Percentiles rank a stretch among this genome's conserved stretches.
phyloP scores from a whole-genome alignment of 2,888 invertebrate genomes.

The Phyllotreta striolata region DNA sequence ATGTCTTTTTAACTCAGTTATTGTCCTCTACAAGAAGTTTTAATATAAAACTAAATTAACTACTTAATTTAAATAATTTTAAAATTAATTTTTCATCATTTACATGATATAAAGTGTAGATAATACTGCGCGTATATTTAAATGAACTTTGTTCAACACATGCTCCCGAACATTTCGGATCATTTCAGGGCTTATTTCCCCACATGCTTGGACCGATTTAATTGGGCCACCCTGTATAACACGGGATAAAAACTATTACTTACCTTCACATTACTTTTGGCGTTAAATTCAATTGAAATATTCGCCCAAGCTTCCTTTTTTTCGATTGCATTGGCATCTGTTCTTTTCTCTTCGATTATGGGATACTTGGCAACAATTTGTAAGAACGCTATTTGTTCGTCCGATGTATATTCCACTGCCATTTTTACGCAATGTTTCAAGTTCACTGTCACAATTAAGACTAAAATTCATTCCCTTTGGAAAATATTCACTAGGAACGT shows the following conservation, averaged over 20 bases:
- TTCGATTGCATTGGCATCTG: constrained; percentile 7
- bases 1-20: constrained; percentile 23
- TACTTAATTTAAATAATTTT: constrained; percentile 1
- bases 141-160: too few species aligned
- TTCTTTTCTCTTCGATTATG: constrained; percentile 13
- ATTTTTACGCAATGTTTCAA: background rate
- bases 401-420: background rate
- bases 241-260: background rate
- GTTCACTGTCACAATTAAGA: too few species aligned
- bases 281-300: constrained; percentile 8
- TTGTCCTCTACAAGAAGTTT: constrained; percentile 25
- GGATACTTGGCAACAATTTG: constrained; percentile 7
- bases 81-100: background rate
- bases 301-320: constrained; percentile 8
- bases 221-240: too few species aligned
- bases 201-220: too few species aligned
- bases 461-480: too few species aligned
- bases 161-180: too few species aligned
- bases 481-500: too few species aligned
- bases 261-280: constrained; percentile 9
- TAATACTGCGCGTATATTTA: too few species aligned
- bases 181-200: too few species aligned
- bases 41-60: background rate
- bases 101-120: too few species aligned
- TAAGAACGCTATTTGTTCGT: background rate